Evolutionary conservation across 2,888 invertebrate species (phyloP).

Genomic region (Idaea dimidiata): DNA sequence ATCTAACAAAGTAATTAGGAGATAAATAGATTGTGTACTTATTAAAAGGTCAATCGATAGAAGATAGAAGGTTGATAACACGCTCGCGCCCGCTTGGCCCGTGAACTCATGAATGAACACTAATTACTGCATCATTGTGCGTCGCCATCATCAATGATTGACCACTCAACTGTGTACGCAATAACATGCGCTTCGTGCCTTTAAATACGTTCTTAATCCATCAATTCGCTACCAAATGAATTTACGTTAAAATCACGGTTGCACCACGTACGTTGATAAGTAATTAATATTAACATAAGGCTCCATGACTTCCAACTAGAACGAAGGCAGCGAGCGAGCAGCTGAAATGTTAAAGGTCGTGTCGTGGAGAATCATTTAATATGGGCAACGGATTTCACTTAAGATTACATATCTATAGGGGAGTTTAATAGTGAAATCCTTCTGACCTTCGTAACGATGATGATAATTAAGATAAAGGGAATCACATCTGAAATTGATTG

Average conservation of each 20-base stretch:
- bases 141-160: conserved; percentile 29
- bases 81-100: background rate
- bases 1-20: background rate
- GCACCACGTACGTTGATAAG: background rate
- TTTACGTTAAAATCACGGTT: conserved; percentile 5
- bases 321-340: conserved; percentile 1
- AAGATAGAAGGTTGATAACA: background rate
- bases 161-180: conserved; percentile 45
- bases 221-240: conserved; percentile 12
- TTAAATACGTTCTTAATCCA: conserved; percentile 5
- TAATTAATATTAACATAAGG: background rate
- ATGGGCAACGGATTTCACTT: background rate
- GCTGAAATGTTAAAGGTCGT: background rate
- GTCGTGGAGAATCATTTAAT: background rate
- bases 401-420: background rate
- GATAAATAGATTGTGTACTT: no score
- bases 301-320: background rate
- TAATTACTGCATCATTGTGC: conserved; percentile 22
- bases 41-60: background rate
- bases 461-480: background rate
- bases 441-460: background rate
- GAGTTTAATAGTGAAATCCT: background rate
- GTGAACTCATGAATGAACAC: background rate
- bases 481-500: conserved; percentile 3
- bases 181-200: conserved; percentile 18